Conservation (phyloP, 2,797 vertebrate species). For the Anguilla megastoma region DNA sequence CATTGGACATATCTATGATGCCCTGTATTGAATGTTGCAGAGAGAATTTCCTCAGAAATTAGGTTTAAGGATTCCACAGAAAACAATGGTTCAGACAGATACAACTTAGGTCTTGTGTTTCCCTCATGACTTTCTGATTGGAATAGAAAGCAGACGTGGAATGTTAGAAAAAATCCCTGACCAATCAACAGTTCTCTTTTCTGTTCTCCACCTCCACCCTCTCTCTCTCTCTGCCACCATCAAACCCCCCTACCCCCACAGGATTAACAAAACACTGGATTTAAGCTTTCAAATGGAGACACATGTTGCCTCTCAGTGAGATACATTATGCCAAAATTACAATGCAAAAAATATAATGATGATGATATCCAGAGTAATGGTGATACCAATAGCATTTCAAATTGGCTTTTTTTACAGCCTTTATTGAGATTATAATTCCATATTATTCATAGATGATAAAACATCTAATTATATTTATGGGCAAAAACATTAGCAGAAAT, state of each 20-base stretch:
- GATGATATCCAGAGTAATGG: neutral
- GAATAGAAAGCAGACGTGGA: constrained; percentile 4
- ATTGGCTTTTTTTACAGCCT: neutral
- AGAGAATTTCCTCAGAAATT: neutral
- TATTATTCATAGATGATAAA: neutral
- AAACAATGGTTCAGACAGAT: neutral
- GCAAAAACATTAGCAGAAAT: neutral
- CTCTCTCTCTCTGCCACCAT: too few relatives aligned
- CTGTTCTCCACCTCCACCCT: neutral
- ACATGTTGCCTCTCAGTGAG: neutral
- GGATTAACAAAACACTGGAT: neutral
- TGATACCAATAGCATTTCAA: neutral
- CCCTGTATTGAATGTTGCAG: neutral
- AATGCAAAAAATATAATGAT: neutral
- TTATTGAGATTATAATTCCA: neutral
- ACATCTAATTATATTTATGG: neutral
- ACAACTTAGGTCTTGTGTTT: neutral
- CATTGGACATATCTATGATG: neutral
- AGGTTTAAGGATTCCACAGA: neutral
- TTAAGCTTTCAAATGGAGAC: neutral
- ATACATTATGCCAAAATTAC: neutral
- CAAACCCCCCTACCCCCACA: neutral
- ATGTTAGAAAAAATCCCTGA: neutral
- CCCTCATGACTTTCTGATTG: neutral
- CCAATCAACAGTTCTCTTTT: constrained; percentile 3